A percentile compares a stretch with the other conserved stretches of the same genome.
phyloP scores from a whole-genome alignment of 2,113 vertebrate genomes.

The Gymnorhina tibicen region DNA sequence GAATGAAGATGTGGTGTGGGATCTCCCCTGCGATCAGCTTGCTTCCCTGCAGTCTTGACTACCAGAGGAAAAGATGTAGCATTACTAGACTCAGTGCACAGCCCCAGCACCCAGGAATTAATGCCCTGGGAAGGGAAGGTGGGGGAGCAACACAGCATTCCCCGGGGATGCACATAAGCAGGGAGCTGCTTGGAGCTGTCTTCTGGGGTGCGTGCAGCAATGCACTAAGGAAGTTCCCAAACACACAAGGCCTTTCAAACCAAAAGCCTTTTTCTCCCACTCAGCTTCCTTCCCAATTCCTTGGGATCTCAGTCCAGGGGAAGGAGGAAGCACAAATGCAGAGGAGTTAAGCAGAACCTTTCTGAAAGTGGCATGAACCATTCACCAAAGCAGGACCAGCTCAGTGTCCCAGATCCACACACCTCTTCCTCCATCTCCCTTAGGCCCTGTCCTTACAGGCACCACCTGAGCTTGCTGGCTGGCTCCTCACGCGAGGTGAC shows the following conservation, averaged over 20 bases:
- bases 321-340: neutral
- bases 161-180: accelerated
- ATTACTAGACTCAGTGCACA: neutral
- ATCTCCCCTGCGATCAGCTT: neutral
- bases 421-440: neutral
- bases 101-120: neutral
- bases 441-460: neutral
- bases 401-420: accelerated
- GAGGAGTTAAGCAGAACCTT: neutral
- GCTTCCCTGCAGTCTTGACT: neutral
- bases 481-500: neutral
- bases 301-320: neutral
- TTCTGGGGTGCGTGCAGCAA: accelerated
- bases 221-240: neutral
- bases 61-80: neutral
- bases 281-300: neutral
- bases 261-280: neutral
- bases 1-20: neutral
- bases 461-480: neutral
- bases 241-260: neutral
- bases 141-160: neutral
- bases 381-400: neutral
- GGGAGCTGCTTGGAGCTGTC: neutral
- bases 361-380: accelerated
- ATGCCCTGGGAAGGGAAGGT: neutral